Evolutionary conservation across 2,113 vertebrate genomes (phyloP).

Genomic region (Theropithecus gelada): DNA sequence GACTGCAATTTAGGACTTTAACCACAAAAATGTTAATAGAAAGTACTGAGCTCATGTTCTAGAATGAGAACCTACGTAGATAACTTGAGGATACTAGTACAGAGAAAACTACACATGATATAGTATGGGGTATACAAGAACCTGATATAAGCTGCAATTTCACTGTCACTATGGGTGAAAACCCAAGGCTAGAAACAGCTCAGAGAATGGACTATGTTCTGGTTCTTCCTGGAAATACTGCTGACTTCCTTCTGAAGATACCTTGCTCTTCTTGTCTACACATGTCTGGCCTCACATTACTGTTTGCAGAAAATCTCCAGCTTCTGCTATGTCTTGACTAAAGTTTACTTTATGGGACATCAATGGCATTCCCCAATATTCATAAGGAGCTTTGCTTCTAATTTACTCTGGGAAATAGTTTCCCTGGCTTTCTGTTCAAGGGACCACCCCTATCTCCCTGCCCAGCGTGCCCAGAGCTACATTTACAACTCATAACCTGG

Average conservation of each 20-base stretch:
- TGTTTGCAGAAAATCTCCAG: background rate
- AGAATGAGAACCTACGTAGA: background rate
- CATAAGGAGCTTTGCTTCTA: background rate
- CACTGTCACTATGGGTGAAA: background rate
- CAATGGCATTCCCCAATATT: background rate
- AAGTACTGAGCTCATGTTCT: background rate
- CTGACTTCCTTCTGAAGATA: background rate
- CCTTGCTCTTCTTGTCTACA: background rate
- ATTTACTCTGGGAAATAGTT: background rate
- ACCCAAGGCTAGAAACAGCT: background rate
- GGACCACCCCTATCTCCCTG: rapidly evolving
- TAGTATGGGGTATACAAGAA: background rate
- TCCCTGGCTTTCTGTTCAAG: background rate
- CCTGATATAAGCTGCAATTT: background rate
- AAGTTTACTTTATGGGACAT: background rate
- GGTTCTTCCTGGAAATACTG: background rate
- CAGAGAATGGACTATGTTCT: background rate
- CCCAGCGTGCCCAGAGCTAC: background rate
- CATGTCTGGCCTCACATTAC: background rate
- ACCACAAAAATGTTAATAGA: background rate
- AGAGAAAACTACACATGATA: background rate
- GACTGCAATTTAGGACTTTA: background rate
- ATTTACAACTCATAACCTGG: background rate
- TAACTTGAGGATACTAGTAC: background rate
- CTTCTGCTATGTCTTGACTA: background rate